phyloP scores from a whole-genome alignment of 2,888 invertebrate genomes.

The Seira musarum region DNA sequence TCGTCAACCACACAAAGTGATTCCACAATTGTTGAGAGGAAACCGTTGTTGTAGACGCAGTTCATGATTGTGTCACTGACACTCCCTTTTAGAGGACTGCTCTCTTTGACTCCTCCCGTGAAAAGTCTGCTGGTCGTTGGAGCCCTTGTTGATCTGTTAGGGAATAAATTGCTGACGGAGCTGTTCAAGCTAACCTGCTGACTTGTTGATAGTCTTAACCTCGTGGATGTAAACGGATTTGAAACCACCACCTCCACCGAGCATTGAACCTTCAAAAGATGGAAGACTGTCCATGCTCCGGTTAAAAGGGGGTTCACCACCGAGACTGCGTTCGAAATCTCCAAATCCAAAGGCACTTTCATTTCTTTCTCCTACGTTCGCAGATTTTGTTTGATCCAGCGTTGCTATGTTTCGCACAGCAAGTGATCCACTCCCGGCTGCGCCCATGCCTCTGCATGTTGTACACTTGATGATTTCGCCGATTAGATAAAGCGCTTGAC shows the following conservation, averaged over 20 bases:
- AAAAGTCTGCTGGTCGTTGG: too few species aligned
- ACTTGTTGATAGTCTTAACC: too few species aligned
- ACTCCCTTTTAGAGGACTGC: background rate
- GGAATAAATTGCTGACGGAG: background rate
- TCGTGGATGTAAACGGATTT: too few species aligned
- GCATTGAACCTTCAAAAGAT: background rate
- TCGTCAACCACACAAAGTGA: slow-evolving; percentile 63
- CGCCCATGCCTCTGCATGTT: slow-evolving; percentile 59
- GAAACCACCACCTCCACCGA: too few species aligned
- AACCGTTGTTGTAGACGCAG: slow-evolving; percentile 64
- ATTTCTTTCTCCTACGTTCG: slow-evolving; percentile 6
- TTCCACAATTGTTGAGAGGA: slow-evolving; percentile 64
- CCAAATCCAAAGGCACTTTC: background rate
- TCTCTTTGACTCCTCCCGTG: too few species aligned
- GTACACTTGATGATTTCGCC: slow-evolving; percentile 67
- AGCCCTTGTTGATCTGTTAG: too few species aligned
- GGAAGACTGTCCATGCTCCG: background rate
- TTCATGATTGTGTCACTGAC: slow-evolving; percentile 43
- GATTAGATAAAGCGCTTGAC: slow-evolving; percentile 67
- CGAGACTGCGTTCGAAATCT: background rate
- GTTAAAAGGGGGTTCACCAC: background rate
- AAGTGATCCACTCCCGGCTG: slow-evolving; percentile 17
- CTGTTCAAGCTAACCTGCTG: background rate
- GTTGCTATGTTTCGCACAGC: background rate
- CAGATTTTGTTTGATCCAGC: background rate